These are phyloP conservation scores for Xiphophorus couchianus DNA, from an alignment of 2,113 vertebrate genomes.

Conservation along the genomic window DNA sequence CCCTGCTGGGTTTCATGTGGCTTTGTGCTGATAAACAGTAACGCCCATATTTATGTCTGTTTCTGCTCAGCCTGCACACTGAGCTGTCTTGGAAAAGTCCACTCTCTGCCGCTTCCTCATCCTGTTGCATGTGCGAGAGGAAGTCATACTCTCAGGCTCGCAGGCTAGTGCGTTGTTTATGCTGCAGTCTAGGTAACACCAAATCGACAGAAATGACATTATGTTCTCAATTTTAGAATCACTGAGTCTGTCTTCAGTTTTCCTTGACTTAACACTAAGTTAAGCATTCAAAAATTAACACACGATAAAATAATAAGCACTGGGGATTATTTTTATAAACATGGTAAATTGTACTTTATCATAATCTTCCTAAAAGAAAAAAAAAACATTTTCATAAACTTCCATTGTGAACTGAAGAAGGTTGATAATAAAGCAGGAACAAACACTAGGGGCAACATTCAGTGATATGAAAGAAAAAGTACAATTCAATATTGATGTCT, in stretches of 20 bases:
- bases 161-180: slow-evolving; percentile 29
- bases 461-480: neutral
- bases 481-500: neutral
- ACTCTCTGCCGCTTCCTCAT: slow-evolving; percentile 55
- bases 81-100: slow-evolving; percentile 65
- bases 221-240: neutral
- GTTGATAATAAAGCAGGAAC: neutral
- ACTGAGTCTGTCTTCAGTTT: neutral
- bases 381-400: neutral
- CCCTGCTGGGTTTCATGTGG: slow-evolving; percentile 55
- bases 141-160: slow-evolving; percentile 25
- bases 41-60: slow-evolving; percentile 65
- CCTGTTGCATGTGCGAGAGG: slow-evolving; percentile 53
- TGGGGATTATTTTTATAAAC: neutral
- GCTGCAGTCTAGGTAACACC: slow-evolving; percentile 13
- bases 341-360: neutral
- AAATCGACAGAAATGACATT: neutral
- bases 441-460: neutral
- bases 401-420: neutral
- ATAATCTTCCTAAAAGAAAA: neutral
- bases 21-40: slow-evolving; percentile 56
- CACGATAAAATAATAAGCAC: neutral
- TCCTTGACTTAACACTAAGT: neutral
- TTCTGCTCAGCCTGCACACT: slow-evolving; percentile 45
- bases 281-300: neutral